These are phyloP conservation scores for Salvelinus alpinus DNA, from an alignment of 2,113 vertebrate genomes.

Conservation along the genomic window DNA sequence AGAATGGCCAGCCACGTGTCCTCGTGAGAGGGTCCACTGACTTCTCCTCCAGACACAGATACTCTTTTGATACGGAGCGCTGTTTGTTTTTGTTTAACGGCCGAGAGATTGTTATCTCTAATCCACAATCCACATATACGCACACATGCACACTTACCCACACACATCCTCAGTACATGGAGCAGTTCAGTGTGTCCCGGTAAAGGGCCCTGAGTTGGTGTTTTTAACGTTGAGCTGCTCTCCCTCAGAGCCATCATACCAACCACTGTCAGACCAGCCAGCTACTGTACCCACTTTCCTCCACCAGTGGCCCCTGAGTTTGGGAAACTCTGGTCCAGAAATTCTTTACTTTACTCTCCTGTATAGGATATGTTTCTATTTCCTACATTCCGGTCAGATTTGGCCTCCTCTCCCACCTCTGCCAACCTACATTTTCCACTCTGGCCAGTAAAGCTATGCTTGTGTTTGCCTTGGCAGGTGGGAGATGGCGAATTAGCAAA, in stretches of 20 bases:
- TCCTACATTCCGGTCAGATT: background rate
- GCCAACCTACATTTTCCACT: background rate
- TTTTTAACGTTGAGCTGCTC: background rate
- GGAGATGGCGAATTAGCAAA: background rate
- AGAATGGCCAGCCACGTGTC: background rate
- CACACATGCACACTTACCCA: background rate
- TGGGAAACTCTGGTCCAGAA: too few species aligned
- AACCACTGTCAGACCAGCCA: background rate
- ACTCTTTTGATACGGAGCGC: background rate
- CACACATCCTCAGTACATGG: background rate
- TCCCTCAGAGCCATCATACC: background rate
- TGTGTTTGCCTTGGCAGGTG: constrained; percentile 7
- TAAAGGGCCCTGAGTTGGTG: background rate
- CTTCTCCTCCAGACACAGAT: background rate
- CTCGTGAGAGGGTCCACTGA: background rate
- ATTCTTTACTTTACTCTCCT: too few species aligned
- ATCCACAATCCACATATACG: background rate
- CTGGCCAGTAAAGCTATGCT: background rate
- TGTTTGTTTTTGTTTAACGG: background rate
- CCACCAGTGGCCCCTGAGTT: background rate
- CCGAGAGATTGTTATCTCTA: background rate
- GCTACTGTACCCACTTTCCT: background rate
- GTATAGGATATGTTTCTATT: background rate
- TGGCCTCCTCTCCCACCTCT: background rate
- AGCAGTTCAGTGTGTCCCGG: background rate